Evolutionary conservation across 2,888 invertebrate species (phyloP).

Genomic region (Oligia fasciuncula): DNA sequence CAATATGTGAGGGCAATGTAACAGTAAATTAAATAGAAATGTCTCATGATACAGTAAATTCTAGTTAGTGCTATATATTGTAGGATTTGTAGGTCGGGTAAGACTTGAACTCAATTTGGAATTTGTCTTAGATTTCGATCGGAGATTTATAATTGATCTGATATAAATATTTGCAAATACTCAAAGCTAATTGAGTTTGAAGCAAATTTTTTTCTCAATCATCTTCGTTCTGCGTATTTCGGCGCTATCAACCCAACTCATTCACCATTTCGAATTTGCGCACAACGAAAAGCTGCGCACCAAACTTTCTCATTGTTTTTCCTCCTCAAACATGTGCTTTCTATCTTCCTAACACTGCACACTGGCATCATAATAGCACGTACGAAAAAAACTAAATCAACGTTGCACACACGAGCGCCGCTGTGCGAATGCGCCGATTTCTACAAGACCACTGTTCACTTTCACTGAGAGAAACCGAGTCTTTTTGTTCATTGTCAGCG

Average conservation of each 20-base stretch:
- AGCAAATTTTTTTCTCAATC: background rate
- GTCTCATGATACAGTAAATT: slow-evolving; percentile 42
- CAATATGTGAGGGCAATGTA: slow-evolving; percentile 48
- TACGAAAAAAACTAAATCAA: slow-evolving; percentile 62
- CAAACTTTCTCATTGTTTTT: slow-evolving; percentile 59
- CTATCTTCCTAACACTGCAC: slow-evolving; percentile 49
- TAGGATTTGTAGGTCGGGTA: slow-evolving; percentile 15
- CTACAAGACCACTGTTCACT: slow-evolving; percentile 84
- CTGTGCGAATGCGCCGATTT: slow-evolving; percentile 77
- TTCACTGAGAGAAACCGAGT: slow-evolving; percentile 88
- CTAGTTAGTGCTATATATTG: slow-evolving; percentile 35
- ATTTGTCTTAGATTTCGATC: slow-evolving; percentile 1
- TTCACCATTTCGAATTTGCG: background rate
- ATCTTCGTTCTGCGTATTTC: background rate
- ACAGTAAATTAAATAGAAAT: slow-evolving; percentile 54
- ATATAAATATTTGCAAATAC: background rate
- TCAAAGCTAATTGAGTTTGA: background rate
- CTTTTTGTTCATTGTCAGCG: slow-evolving; percentile 86
- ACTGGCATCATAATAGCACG: slow-evolving; percentile 55
- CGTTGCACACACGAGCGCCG: slow-evolving; percentile 63
- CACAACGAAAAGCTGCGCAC: background rate
- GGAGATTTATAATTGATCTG: background rate
- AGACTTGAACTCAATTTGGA: slow-evolving; percentile 15
- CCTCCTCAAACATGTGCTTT: slow-evolving; percentile 53
- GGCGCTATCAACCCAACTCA: background rate